Conservation (phyloP, 2,888 invertebrate species). For the Brachylomia viminalis region DNA sequence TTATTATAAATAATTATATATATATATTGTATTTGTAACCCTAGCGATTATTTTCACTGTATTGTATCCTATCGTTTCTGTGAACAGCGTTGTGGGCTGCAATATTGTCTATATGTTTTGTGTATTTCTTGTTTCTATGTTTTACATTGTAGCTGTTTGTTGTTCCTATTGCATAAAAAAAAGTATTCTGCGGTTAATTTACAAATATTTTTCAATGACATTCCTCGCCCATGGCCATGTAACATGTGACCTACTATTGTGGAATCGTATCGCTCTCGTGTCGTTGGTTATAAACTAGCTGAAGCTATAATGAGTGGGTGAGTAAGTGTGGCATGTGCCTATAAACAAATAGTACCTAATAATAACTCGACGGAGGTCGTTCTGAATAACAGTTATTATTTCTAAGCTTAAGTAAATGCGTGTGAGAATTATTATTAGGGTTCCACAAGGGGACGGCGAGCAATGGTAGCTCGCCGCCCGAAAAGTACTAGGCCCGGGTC, state of each 20-base stretch:
- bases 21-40: too few relatives aligned
- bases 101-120: too few relatives aligned
- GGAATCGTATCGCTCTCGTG: conserved; percentile 21
- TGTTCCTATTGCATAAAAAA: too few relatives aligned
- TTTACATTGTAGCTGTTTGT: too few relatives aligned
- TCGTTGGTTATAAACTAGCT: conserved; percentile 1
- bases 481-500: too few relatives aligned
- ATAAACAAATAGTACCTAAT: conserved; percentile 27
- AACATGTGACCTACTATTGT: neutral
- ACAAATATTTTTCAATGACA: conserved; percentile 1
- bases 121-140: too few relatives aligned
- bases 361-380: conserved; percentile 32
- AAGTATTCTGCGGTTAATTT: conserved; percentile 1
- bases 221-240: neutral
- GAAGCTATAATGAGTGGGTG: conserved; percentile 19
- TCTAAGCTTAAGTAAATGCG: conserved; percentile 31
- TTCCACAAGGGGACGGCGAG: conserved; percentile 7
- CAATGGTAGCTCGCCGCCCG: too few relatives aligned
- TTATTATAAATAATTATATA: too few relatives aligned
- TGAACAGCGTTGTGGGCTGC: too few relatives aligned
- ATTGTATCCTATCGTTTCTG: too few relatives aligned
- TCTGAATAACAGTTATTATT: conserved; percentile 32
- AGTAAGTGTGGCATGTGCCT: conserved; percentile 19
- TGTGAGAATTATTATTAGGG: conserved; percentile 28
- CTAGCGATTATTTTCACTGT: too few relatives aligned